Conservation (phyloP, 2,113 vertebrate genomes). For the Lathamus discolor region DNA sequence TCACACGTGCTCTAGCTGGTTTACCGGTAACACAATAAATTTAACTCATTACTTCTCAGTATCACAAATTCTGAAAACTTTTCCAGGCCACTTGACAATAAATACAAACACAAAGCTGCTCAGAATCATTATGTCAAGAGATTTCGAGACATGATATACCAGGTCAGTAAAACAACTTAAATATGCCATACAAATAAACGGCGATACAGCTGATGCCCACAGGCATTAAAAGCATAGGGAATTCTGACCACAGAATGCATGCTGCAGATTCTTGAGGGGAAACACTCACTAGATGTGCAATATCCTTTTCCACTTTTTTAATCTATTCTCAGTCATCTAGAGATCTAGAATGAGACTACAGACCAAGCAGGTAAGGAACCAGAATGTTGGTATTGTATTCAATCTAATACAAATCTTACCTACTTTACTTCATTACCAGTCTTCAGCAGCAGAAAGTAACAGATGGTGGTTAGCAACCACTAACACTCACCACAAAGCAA, state of each 20-base stretch:
- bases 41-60: neutral
- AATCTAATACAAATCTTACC: neutral
- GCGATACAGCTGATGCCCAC: neutral
- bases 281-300: neutral
- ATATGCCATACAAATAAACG: neutral
- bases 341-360: neutral
- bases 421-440: neutral
- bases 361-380: neutral
- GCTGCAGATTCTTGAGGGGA: neutral
- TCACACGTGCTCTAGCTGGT: neutral
- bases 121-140: neutral
- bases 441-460: neutral
- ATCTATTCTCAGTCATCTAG: neutral
- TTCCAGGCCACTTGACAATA: neutral
- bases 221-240: neutral
- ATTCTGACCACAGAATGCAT: neutral
- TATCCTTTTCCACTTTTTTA: neutral
- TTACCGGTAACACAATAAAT: neutral
- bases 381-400: fast-evolving
- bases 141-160: neutral
- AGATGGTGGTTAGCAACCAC: neutral
- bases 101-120: neutral
- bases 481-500: neutral
- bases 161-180: neutral
- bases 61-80: neutral